These are phyloP conservation scores for Erpetoichthys calabaricus DNA, from an alignment of 2,797 vertebrate species.

Conservation along the genomic window DNA sequence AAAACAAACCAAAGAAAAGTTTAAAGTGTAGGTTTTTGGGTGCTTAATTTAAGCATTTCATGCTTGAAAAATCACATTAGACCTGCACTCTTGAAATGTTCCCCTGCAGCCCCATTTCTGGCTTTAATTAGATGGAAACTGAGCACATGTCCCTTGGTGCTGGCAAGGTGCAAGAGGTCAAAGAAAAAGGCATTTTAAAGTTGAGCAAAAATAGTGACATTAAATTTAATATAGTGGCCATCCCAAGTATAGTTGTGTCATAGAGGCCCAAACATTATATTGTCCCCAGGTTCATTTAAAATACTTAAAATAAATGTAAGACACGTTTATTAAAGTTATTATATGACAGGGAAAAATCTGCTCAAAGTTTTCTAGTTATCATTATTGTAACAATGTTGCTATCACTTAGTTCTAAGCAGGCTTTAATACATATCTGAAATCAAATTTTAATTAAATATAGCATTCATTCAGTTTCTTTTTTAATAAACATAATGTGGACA, in stretches of 20 bases:
- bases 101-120: constrained; percentile 39
- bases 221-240: constrained; percentile 23
- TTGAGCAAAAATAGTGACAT: constrained; percentile 28
- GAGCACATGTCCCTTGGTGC: constrained; percentile 34
- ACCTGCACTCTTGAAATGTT: constrained; percentile 14
- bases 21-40: neutral
- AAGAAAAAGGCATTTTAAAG: constrained; percentile 21
- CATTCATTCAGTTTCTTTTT: no score
- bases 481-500: no score
- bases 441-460: no score
- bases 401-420: no score
- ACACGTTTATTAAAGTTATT: neutral
- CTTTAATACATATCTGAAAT: no score
- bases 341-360: neutral
- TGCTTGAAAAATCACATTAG: constrained; percentile 35
- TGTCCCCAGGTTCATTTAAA: no score
- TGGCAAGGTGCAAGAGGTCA: constrained; percentile 14
- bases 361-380: neutral
- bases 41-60: constrained; percentile 28
- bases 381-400: neutral
- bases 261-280: no score
- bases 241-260: no score
- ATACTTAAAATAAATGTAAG: constrained; percentile 1
- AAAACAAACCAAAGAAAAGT: no score
- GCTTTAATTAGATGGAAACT: constrained; percentile 44